A percentile compares a stretch with the other conserved stretches of the same genome.
Conservation (phyloP, 2,113 vertebrate genomes). For the Perognathus longimembris region DNA sequence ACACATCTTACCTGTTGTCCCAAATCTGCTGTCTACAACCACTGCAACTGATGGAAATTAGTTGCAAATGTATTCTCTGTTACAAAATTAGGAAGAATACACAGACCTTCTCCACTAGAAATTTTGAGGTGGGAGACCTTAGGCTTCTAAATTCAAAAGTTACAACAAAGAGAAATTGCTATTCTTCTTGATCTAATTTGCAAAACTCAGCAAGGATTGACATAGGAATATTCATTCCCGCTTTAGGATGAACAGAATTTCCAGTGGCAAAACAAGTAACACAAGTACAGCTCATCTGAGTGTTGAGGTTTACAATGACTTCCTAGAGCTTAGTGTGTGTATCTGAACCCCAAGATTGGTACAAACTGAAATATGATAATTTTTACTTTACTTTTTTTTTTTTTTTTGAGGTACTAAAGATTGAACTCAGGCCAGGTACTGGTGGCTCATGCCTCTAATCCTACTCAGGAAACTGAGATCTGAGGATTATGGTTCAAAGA, state of each 20-base stretch:
- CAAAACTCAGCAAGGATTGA: conserved; percentile 15
- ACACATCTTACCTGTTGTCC: not conserved
- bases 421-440: no score
- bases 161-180: conserved; percentile 39
- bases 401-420: no score
- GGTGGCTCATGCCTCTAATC: no score
- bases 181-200: conserved; percentile 30
- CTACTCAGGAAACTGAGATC: no score
- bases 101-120: conserved; percentile 24
- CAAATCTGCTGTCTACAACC: conserved; percentile 40
- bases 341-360: not conserved
- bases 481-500: no score
- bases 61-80: not conserved
- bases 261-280: conserved; percentile 27
- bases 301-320: not conserved
- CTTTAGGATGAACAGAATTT: conserved; percentile 27
- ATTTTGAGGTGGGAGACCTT: not conserved
- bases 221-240: conserved; percentile 5
- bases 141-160: conserved; percentile 50
- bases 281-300: conserved; percentile 7
- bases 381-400: conserved; percentile 27
- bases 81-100: conserved; percentile 48
- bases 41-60: conserved; percentile 32
- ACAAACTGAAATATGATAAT: conserved; percentile 13
- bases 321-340: not conserved